Conservation (phyloP, 1,140 invertebrate species). For the Nasonia longicornis region DNA sequence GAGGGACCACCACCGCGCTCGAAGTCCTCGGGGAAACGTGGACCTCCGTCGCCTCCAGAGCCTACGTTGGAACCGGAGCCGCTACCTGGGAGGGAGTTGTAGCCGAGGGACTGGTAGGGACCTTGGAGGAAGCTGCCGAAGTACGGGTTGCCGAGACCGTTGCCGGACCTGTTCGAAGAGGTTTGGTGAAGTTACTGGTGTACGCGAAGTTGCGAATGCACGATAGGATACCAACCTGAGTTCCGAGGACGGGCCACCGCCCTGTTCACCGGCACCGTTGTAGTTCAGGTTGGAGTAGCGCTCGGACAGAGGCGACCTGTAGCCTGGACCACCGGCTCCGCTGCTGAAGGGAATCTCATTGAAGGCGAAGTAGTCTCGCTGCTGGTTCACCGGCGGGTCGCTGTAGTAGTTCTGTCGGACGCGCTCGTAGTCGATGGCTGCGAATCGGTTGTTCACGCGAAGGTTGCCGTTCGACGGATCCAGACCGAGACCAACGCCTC, state of each 20-base stretch:
- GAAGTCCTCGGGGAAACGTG: not conserved
- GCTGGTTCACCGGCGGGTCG: constrained; percentile 33
- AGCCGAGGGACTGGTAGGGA: constrained; percentile 15
- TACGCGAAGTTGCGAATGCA: not conserved
- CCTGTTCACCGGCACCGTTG: not conserved
- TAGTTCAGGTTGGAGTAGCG: constrained; percentile 17
- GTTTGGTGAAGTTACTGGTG: no score
- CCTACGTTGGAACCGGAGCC: not conserved
- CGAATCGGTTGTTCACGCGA: constrained; percentile 25
- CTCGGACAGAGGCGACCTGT: not conserved
- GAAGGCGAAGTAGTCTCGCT: constrained; percentile 36
- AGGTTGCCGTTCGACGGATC: constrained; percentile 11
- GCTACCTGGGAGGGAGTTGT: not conserved
- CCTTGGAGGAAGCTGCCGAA: constrained; percentile 25
- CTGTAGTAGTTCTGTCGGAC: constrained; percentile 42
- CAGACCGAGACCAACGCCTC: not conserved
- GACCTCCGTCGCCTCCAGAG: not conserved
- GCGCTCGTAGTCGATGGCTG: constrained; percentile 41
- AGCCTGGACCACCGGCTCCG: not conserved
- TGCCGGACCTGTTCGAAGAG: not conserved
- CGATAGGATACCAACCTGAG: not conserved
- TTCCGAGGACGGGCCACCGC: not conserved
- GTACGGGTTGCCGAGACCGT: constrained; percentile 4
- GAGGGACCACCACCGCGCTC: not conserved
- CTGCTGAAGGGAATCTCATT: constrained; percentile 39